phyloP scores from a whole-genome alignment of 2,888 invertebrate genomes.

The Ectropis crepuscularia region DNA sequence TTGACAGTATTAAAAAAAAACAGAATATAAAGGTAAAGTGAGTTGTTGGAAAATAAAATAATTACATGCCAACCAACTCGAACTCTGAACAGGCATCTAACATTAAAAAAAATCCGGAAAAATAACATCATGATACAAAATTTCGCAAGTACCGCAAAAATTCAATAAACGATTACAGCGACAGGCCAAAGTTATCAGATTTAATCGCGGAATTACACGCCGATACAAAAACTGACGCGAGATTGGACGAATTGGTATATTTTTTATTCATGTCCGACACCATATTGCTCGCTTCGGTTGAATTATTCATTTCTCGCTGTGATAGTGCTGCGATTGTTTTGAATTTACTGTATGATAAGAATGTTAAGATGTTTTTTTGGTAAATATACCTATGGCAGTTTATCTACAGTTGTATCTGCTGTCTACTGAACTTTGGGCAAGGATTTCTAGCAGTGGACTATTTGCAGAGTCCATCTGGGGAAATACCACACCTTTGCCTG shows the following conservation, averaged over 20 bases:
- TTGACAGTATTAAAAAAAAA: no score
- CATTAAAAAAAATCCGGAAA: no score
- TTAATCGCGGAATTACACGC: conserved; percentile 21
- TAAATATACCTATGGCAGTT: no score
- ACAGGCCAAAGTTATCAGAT: conserved; percentile 2
- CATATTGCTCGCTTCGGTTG: conserved; percentile 16
- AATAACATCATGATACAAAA: not conserved
- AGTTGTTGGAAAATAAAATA: no score
- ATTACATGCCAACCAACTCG: no score
- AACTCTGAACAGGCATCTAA: no score
- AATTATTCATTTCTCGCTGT: conserved; percentile 13
- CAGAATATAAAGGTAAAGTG: no score
- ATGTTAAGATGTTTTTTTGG: not conserved
- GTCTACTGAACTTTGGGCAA: no score
- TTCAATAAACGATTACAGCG: conserved; percentile 4
- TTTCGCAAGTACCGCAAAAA: not conserved
- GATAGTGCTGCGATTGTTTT: conserved; percentile 17
- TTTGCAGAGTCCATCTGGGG: no score
- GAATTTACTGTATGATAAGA: conserved; percentile 14
- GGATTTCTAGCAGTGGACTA: no score
- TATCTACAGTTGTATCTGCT: no score
- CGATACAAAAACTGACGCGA: conserved; percentile 13
- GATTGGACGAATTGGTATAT: conserved; percentile 21
- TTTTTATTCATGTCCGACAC: conserved; percentile 18
- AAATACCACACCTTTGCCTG: no score